phyloP scores from a whole-genome alignment of 2,888 invertebrate genomes.

The Meta bourneti region DNA sequence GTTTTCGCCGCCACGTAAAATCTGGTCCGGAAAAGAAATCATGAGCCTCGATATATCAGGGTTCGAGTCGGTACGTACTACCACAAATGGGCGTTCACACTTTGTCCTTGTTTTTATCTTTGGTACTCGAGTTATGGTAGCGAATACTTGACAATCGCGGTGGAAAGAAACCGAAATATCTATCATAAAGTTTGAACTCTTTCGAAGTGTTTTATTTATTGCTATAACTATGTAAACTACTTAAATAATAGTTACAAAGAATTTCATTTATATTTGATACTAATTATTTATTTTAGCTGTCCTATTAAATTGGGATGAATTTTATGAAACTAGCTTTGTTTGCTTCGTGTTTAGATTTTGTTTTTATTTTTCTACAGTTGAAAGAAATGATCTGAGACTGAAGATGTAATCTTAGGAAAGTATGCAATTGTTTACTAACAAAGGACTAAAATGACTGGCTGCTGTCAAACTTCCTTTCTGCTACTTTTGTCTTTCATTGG shows the following conservation, averaged over 20 bases:
- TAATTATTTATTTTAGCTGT: neutral
- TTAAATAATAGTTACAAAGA: neutral
- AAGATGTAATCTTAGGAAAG: neutral
- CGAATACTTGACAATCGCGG: neutral
- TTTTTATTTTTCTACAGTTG: neutral
- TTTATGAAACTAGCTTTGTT: neutral
- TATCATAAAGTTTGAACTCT: neutral
- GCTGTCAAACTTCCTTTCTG: slow-evolving; percentile 3
- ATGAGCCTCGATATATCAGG: slow-evolving; percentile 9
- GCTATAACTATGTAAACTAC: neutral
- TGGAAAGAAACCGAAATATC: neutral
- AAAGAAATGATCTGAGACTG: neutral
- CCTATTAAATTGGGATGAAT: neutral
- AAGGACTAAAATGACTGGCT: slow-evolving; percentile 11
- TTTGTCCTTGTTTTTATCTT: neutral
- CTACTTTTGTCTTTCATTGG: slow-evolving; percentile 9
- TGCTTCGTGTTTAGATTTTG: neutral
- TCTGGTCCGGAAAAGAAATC: neutral
- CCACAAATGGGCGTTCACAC: slow-evolving; percentile 13
- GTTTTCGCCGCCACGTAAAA: slow-evolving; percentile 28
- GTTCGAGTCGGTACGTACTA: neutral
- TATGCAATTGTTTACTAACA: slow-evolving; percentile 8
- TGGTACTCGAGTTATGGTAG: neutral
- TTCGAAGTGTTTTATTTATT: neutral
- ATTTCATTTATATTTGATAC: neutral